Base-by-base conservation (phyloP, 92 coral and sea anemone genomes). In the Parazoanthus swiftii region DNA sequence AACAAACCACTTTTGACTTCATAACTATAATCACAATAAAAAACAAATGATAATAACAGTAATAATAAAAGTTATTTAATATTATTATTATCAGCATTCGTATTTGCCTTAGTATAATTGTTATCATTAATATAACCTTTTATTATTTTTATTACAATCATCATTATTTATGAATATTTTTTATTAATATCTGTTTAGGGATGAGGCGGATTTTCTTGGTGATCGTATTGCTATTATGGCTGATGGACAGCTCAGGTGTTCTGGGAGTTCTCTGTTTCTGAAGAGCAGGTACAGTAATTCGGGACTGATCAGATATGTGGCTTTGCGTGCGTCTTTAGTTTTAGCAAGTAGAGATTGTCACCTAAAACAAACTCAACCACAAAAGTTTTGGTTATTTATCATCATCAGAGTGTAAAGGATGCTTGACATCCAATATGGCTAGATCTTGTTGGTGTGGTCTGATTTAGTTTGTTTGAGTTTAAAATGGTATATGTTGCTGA, bases 211-310 rank as follows among this genome's bases (percentile, higher is more conserved):
- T 91, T 97, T 97, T 72, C 96, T 97, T 76, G 99, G 99, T 70
- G 99, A 97, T 78, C 97, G 98, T 16, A 95, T 97, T 80, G 99
- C 99, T 0, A 97, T 97, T 92, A 97, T 97, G 99, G 99, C 99
- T 35, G 97, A 97, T 66, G 99, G 99, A 42, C 98, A 96, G 73
- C 85, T 96, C 42, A 89, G 98, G 79, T 96, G 98, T 50, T 96
- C 96, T 76, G 98, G 98, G n/a, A 93, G 98, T 8, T 96, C 98
- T 10, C 85, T 96, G 79, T 96, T 96, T 76, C 91, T 96, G 39
- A 96, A 96, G 63, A 37, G 71, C 70, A 85, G 75, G 56, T 43
- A 66, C 25, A 25, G 58, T 68, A 44, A 33, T 5, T 10, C 35
- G 37, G 58, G 59, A 43, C 35, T 13, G 29, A 29, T 29, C 20